phyloP scores from a whole-genome alignment of 2,888 invertebrate genomes.

The Phyto melanocephala region DNA sequence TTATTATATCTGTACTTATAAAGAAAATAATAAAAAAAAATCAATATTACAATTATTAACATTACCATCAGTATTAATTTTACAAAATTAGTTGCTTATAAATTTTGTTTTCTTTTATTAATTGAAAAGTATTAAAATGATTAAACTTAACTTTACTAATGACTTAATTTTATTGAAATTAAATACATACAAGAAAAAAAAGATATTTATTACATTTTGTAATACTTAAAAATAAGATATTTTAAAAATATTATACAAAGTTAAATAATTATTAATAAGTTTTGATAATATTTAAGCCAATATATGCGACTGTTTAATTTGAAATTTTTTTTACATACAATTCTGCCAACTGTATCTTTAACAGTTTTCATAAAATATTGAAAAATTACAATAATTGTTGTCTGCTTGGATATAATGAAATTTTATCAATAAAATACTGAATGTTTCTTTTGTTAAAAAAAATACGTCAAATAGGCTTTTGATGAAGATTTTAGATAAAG shows the following conservation, averaged over 20 bases:
- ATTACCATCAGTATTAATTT: constrained; percentile 25
- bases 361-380: too few species aligned
- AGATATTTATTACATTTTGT: constrained; percentile 1
- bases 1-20: constrained; percentile 45
- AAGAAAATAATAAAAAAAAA: constrained; percentile 61
- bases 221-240: constrained; percentile 1
- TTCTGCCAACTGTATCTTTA: background rate
- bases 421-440: too few species aligned
- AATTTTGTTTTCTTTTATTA: constrained; percentile 16
- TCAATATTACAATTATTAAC: constrained; percentile 45
- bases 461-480: too few species aligned
- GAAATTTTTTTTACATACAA: background rate
- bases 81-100: constrained; percentile 22
- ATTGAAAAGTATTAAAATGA: background rate
- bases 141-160: constrained; percentile 64
- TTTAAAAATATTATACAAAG: constrained; percentile 36
- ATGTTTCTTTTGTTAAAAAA: too few species aligned
- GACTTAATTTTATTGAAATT: constrained; percentile 54
- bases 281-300: background rate
- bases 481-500: too few species aligned
- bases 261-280: background rate
- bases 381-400: too few species aligned
- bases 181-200: constrained; percentile 33
- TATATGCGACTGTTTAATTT: background rate
- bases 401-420: too few species aligned